Base-by-base conservation (phyloP, 2,113 vertebrate genomes). In the Vimba vimba region DNA sequence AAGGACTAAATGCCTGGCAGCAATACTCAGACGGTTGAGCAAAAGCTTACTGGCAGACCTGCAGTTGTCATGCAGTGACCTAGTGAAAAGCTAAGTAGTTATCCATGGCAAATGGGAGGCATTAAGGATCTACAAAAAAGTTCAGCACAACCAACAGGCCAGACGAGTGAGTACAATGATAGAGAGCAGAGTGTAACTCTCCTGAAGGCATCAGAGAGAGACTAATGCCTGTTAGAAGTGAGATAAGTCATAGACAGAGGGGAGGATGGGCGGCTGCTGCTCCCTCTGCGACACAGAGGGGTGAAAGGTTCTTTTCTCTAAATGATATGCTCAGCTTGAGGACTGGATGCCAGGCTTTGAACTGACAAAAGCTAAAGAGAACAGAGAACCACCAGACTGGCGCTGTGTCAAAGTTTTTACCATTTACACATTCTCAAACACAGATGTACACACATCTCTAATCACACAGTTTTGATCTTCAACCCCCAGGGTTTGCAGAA, bases 281-380 rank as follows among this genome's bases (percentile, higher is more conserved):
- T 83, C 79, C 60, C 62, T 79, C 13, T 82, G 66, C 33, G 25
- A 33, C 74, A 88, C 66, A 27, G 30, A 82, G 80, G 68, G 39
- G 77, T 77, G 69, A 88, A 85, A 85, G 25, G 43, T 25, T 77
- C 36, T 62, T 71, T 77, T 71, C 62, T 50, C 36, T 33, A 82
- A 36, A 57, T 30, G 4, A 47, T 57, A 59, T 71, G 27, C 33
- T 25, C 50, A 79, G 62, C 80, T 69, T 66, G 39, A 79, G 50
- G 43, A 19, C 62, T 60, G 21, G 27, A 69, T 43, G 6, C 59
- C 27, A 60, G 15, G 30, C 57, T 83, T 55, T 74, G 66, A 83
- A 78, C 74, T 69, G 23, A 52, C 74, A 27, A 68, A 82, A 23
- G 79, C 59, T 64, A 27, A 81, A 47, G 21, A 80, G 17, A 68